phyloP scores from a whole-genome alignment of 2,888 invertebrate species.

The Heteromyza rotundicornis region DNA sequence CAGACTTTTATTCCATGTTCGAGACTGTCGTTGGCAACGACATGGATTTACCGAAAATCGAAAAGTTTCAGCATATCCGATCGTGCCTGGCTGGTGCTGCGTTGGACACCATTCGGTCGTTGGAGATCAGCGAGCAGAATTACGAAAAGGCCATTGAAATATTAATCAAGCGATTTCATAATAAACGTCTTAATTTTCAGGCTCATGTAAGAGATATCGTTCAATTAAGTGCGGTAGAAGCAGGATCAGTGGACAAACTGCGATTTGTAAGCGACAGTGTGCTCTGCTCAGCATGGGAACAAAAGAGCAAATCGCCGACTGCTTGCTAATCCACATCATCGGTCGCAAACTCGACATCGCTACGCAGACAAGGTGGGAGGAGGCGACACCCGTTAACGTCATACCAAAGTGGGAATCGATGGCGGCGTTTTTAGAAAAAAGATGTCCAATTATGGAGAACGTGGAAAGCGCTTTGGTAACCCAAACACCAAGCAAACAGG shows the following conservation, averaged over 20 bases:
- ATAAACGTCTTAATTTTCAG: constrained; percentile 26
- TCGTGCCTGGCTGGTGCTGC: constrained; percentile 16
- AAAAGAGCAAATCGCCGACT: constrained; percentile 23
- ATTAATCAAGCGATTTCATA: constrained; percentile 23
- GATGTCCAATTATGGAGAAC: constrained; percentile 21
- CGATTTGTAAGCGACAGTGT: no score
- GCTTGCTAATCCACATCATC: constrained; percentile 21
- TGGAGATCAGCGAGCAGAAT: constrained; percentile 26
- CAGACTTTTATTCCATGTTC: constrained; percentile 28
- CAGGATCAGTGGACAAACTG: constrained; percentile 19
- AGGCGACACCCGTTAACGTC: constrained; percentile 12
- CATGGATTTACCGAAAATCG: constrained; percentile 19
- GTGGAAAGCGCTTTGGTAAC: constrained; percentile 14
- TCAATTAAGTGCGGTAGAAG: constrained; percentile 18
- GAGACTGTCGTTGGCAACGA: constrained; percentile 20
- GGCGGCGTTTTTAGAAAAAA: constrained; percentile 18
- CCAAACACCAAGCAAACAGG: constrained; percentile 18
- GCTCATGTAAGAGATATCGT: constrained; percentile 23
- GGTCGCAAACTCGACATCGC: constrained; percentile 17
- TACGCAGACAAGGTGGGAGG: constrained; percentile 22
- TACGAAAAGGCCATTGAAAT: constrained; percentile 27
- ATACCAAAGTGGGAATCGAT: constrained; percentile 23
- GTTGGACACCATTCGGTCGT: constrained; percentile 24
- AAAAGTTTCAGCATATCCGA: constrained; percentile 28
- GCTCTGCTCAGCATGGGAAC: constrained; percentile 24